phyloP scores from a whole-genome alignment of 2,797 vertebrate genomes.

The Coregonus sp. region DNA sequence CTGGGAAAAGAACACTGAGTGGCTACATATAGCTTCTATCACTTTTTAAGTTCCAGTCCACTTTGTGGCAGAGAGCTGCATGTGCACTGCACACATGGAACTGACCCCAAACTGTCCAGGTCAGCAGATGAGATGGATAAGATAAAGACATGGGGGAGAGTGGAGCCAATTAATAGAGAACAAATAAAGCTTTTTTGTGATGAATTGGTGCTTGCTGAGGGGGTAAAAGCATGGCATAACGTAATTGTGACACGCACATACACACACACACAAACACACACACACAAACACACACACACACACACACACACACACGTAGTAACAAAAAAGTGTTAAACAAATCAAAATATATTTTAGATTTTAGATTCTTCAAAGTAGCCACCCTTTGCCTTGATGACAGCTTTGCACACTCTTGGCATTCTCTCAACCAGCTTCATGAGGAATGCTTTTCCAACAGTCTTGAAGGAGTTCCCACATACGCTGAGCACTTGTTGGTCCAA shows the following conservation, averaged over 20 bases:
- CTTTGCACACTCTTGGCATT: too few species aligned
- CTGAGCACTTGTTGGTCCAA: too few species aligned
- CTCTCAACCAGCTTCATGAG: too few species aligned
- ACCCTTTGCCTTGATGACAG: too few species aligned
- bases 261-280: neutral
- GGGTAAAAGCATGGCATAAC: neutral
- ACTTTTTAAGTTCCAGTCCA: constrained; percentile 53
- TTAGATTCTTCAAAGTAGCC: too few species aligned
- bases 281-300: too few species aligned
- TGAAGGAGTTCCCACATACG: too few species aligned
- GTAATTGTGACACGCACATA: neutral
- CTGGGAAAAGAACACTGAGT: constrained; percentile 48
- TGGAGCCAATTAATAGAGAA: neutral
- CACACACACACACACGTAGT: too few species aligned
- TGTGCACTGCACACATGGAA: constrained; percentile 42
- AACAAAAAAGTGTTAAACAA: too few species aligned
- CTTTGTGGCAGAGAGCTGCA: constrained; percentile 46
- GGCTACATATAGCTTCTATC: constrained; percentile 55
- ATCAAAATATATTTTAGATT: too few species aligned
- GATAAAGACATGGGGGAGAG: neutral
- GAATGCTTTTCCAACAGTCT: too few species aligned
- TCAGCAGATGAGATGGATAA: constrained; percentile 38
- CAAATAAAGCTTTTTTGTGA: constrained; percentile 19
- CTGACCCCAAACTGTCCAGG: constrained; percentile 47
- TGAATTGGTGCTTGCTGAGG: constrained; percentile 4